Evolutionary conservation across 2,888 invertebrate genomes (phyloP).

Genomic region (Agrotis clavis): DNA sequence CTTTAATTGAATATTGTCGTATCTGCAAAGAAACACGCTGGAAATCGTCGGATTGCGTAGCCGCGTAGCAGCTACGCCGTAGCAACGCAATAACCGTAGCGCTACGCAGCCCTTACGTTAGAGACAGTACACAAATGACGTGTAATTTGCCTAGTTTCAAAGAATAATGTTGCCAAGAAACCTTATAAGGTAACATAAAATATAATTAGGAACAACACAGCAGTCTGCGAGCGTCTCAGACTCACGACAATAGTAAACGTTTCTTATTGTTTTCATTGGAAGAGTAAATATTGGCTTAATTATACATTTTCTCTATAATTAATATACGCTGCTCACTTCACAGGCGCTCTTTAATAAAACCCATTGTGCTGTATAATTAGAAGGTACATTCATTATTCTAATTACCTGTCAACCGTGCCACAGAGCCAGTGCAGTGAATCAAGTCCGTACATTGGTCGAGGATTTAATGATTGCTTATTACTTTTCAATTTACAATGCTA

Average conservation of each 20-base stretch:
- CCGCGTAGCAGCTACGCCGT: constrained; percentile 49
- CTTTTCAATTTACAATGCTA: too few species aligned
- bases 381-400: constrained; percentile 67
- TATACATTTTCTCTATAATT: constrained; percentile 62
- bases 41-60: constrained; percentile 3
- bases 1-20: neutral
- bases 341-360: constrained; percentile 65
- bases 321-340: constrained; percentile 57
- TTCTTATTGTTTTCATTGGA: constrained; percentile 38
- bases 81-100: constrained; percentile 15
- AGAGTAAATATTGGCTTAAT: constrained; percentile 56
- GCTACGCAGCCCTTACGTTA: neutral
- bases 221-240: constrained; percentile 1
- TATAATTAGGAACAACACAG: constrained; percentile 26
- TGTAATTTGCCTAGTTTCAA: constrained; percentile 4
- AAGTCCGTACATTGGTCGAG: constrained; percentile 17
- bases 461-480: neutral
- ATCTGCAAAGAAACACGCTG: neutral
- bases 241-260: constrained; percentile 23
- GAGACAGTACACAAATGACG: neutral
- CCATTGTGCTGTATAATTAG: constrained; percentile 65
- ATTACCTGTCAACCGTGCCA: constrained; percentile 63
- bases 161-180: constrained; percentile 7
- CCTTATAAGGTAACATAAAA: constrained; percentile 29
- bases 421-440: constrained; percentile 46